Base-by-base conservation (phyloP, 2,113 vertebrate genomes). In the Megaptera novaeangliae region DNA sequence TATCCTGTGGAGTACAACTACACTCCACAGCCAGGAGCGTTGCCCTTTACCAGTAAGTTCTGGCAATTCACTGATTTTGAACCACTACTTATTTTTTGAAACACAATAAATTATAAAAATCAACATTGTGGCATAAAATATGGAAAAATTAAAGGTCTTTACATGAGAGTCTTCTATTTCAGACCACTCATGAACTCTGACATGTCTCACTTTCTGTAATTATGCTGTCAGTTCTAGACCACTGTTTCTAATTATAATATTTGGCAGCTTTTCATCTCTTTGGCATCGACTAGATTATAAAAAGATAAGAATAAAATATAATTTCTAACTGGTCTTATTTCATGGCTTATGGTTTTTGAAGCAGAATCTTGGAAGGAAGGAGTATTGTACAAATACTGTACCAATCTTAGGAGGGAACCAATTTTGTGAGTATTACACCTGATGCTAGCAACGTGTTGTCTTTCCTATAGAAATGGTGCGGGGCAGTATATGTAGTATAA, bases 161-260 rank as follows among this genome's bases (percentile, higher is more conserved):
- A 34, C 17, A 27, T 81, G 23, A 85, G 46, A 90, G 39, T 88
- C 59, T 95, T 91, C 55, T 83, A 27, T 94, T 96, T 97, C 77
- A 83, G 91, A 81, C 14, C 23, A 49, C 41, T 97, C 80, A 94
- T 93, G 21, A 95, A 97, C 85, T 97, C 59, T 96, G 88, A 96
- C 84, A 92, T 94, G 25, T 93, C 74, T 92, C 72, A 84, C 52
- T 86, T 96, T 8, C 66, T 95, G 10, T 95, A 96, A 95, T 97
- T 84, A 94, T 61, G n/a, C 44, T 85, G 69, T 59, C 78, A 78
- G 12, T 66, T 84, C 23, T 25, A 57, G 18, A 64, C 21, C 17
- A 39, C 64, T 80, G n/a, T 41, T 96, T 92, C 75, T 97, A 96
- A 92, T 29, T 6, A 34, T 39, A 69, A 31, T 31, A 72, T 72